phyloP scores from a whole-genome alignment of 2,888 invertebrate genomes.

The Drosophila emarginata region DNA sequence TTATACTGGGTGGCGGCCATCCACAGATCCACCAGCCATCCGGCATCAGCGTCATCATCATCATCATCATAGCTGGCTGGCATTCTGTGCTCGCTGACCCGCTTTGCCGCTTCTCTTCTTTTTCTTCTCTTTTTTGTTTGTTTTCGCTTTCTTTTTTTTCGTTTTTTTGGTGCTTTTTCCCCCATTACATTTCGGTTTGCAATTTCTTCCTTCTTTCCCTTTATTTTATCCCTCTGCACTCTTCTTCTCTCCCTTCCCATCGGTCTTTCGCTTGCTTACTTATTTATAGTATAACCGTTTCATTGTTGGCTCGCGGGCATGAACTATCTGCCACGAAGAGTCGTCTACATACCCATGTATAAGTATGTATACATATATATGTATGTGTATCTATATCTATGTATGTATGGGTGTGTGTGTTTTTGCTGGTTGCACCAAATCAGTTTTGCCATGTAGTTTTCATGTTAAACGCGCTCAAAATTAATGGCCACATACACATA shows the following conservation, averaged over 20 bases:
- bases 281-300: conserved; percentile 75
- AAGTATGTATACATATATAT: neutral
- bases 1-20: conserved; percentile 47
- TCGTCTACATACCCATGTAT: conserved; percentile 13
- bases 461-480: conserved; percentile 75
- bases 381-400: conserved; percentile 11
- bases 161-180: conserved; percentile 62
- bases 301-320: conserved; percentile 72
- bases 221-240: conserved; percentile 18
- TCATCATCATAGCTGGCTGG: conserved; percentile 70
- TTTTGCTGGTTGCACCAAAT: conserved; percentile 64
- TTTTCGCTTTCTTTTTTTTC: neutral
- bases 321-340: conserved; percentile 58
- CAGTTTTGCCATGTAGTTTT: conserved; percentile 74
- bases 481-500: conserved; percentile 67
- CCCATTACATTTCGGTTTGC: conserved; percentile 71
- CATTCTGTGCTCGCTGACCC: conserved; percentile 74
- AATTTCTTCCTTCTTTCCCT: conserved; percentile 35
- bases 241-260: conserved; percentile 10
- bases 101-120: conserved; percentile 37
- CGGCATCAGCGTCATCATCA: conserved; percentile 58
- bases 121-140: neutral
- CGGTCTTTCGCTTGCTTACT: conserved; percentile 53
- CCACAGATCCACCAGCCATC: conserved; percentile 34
- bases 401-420: conserved; percentile 26